These are phyloP conservation scores for Laticauda laticaudata DNA, from an alignment of 2,113 vertebrate genomes.

Conservation along the genomic window DNA sequence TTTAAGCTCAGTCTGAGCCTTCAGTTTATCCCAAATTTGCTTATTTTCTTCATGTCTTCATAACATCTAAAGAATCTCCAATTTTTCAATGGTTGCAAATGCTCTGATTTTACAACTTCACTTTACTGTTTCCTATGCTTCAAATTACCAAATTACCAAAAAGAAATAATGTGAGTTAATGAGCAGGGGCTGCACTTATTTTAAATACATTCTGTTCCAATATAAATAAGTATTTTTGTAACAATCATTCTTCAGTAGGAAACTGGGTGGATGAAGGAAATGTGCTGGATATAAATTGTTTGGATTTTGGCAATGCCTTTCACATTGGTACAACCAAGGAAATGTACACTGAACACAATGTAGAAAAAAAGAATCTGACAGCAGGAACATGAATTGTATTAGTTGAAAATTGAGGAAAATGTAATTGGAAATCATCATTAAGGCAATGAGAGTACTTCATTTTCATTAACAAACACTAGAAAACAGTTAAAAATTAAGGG, in stretches of 20 bases:
- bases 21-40: conserved; percentile 50
- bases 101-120: conserved; percentile 55
- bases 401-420: conserved; percentile 49
- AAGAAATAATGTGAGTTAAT: conserved; percentile 66
- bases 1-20: conserved; percentile 38
- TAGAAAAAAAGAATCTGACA: conserved; percentile 54
- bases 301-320: conserved; percentile 68
- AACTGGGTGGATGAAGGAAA: conserved; percentile 63
- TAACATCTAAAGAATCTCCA: conserved; percentile 41
- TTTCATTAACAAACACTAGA: conserved; percentile 43
- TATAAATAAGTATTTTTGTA: conserved; percentile 61
- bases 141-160: conserved; percentile 67
- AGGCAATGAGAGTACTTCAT: conserved; percentile 37
- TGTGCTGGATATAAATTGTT: conserved; percentile 63
- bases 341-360: conserved; percentile 58
- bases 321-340: conserved; percentile 59
- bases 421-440: conserved; percentile 36
- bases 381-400: conserved; percentile 64
- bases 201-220: conserved; percentile 60
- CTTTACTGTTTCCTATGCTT: conserved; percentile 61
- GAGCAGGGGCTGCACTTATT: conserved; percentile 57
- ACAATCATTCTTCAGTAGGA: conserved; percentile 53
- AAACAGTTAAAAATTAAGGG: conserved; percentile 38
- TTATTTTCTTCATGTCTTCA: conserved; percentile 39
- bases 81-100: conserved; percentile 54